Base-by-base conservation (phyloP, 2,888 invertebrate genomes). In the Amitus sp. region DNA sequence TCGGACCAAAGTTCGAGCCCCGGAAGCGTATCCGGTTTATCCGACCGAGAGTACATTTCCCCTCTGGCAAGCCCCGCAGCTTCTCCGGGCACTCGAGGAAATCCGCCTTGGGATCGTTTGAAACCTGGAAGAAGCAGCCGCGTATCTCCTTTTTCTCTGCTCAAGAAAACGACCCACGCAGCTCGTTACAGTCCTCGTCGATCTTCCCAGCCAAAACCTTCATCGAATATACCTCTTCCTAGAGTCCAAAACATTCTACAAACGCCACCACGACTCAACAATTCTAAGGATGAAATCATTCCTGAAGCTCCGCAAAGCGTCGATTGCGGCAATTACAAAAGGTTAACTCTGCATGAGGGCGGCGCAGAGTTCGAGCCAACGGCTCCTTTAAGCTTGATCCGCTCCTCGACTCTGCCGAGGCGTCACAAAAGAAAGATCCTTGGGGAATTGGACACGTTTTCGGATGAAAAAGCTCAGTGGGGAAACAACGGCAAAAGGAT, bases 381-480 rank as follows among this genome's bases (percentile, higher is more conserved):
- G 30, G 78, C 79, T 7, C 79, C 80, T 10, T 52, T 79, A 13
- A 71, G 71, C 13, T 74, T 74, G 2, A 67, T 77, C 2, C n/a
- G n/a, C n/a, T 65, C 57, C 17, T 76, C 77, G 30, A 60, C 67
- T 17, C 68, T 66, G 13, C 47, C 61, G 2, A 75, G 66, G 47
- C 33, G 78, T 4, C 73, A 77, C 47, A 73, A 73, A 34, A 72
- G 78, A 18, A 79, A 78, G 37, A 76, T 78, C 2, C 12, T 74
- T 2, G 20, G 6, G 2, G n/a, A 12, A 0, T 60, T 59, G 28
- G 68, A 68, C 19, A 65, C 61, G n/a, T 78, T 76, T 0, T 77
- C 76, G 2, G 13, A 15, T 13, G 4, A 23, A 7, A 7, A 39
- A 7, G 15, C n/a, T n/a, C n/a, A n/a, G n/a, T n/a, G n/a, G n/a